Evolutionary conservation across 2,888 invertebrate genomes (phyloP).

Genomic region (Cheilosia soror): DNA sequence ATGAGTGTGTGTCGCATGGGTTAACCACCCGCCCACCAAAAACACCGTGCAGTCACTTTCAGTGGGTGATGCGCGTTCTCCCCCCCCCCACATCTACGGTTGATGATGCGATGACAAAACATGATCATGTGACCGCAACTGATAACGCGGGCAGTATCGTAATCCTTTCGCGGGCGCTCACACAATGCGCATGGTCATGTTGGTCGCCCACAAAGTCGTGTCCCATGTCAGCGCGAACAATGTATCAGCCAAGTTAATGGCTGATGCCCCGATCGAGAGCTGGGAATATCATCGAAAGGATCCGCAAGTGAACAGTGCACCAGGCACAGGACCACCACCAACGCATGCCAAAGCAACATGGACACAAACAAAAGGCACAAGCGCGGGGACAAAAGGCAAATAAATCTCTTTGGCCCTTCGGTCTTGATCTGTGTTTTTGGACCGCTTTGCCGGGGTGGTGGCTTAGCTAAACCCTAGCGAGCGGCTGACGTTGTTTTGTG

Average conservation of each 20-base stretch:
- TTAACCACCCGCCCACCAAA: conserved; percentile 73
- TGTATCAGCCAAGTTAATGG: conserved; percentile 77
- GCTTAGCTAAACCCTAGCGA: conserved; percentile 44
- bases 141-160: conserved; percentile 62
- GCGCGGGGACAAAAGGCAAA: conserved; percentile 72
- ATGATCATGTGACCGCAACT: conserved; percentile 72
- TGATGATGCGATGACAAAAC: conserved; percentile 68
- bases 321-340: conserved; percentile 69
- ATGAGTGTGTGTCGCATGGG: conserved; percentile 63
- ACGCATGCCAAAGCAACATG: conserved; percentile 56
- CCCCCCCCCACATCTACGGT: conserved; percentile 3
- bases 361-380: conserved; percentile 60
- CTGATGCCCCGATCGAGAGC: conserved; percentile 66
- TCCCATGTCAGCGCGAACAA: conserved; percentile 81
- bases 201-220: conserved; percentile 84
- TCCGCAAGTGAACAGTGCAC: background rate
- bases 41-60: background rate
- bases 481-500: conserved; percentile 30
- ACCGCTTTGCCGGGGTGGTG: conserved; percentile 45
- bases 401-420: conserved; percentile 78
- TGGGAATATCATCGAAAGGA: conserved; percentile 42
- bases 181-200: conserved; percentile 79
- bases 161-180: conserved; percentile 10
- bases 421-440: conserved; percentile 14
- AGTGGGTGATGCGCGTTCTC: conserved; percentile 57